Percentiles rank a stretch among this genome's conserved stretches.
Conservation (phyloP, 2,113 vertebrate species). For the Grallaria varia region DNA sequence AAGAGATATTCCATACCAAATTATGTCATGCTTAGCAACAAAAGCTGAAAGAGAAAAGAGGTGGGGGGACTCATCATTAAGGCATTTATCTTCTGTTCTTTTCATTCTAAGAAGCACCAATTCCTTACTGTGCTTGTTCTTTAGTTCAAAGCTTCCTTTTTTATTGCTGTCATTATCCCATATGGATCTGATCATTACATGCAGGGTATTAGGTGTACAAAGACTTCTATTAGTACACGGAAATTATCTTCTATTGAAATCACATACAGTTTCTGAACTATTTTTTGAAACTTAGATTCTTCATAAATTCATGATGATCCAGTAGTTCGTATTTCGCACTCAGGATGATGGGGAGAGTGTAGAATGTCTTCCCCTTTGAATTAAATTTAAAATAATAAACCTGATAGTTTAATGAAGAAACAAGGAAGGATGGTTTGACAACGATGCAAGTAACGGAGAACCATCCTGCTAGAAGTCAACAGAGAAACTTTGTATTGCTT, state of each 20-base stretch:
- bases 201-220: background rate
- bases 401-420: background rate
- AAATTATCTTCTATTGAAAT: background rate
- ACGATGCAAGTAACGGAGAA: background rate
- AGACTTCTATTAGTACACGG: background rate
- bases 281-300: background rate
- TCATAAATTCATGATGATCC: background rate
- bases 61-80: background rate
- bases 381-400: background rate
- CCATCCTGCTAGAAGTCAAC: background rate
- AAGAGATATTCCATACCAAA: background rate
- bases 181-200: background rate
- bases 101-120: background rate
- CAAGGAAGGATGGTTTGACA: background rate
- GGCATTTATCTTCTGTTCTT: background rate
- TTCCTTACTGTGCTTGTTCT: background rate
- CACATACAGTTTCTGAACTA: background rate
- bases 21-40: background rate
- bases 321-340: background rate
- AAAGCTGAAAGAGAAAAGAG: background rate
- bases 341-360: fast-evolving
- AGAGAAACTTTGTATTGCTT: background rate
- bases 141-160: background rate
- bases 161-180: background rate
- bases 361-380: background rate